Evolutionary conservation across 2,888 invertebrate species (phyloP), one percentile per base, ranked within the genome.

Genomic region (Sipha maydis): DNA sequence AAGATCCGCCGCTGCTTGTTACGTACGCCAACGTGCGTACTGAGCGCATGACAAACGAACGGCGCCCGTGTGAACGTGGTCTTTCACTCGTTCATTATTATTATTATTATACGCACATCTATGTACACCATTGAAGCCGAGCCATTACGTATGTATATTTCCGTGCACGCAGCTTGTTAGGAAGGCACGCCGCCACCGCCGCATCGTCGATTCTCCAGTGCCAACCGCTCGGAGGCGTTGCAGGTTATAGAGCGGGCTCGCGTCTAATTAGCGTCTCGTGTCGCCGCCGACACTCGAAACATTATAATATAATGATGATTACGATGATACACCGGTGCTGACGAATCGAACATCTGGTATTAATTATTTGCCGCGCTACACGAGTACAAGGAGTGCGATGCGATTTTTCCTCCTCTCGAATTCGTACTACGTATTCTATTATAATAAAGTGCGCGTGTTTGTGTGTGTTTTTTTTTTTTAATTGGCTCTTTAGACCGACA

Each of bases 271-370:
- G 88, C 61, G 80, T 80, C 86, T 80, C 86, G 79, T 48, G 75
- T 34, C 83, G 85, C 85, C 85, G 80, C 82, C 78, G 86, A 80
- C 82, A 82, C 88, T 88, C 82, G 88, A 88, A 88, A 82, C 82
- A 48, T 88, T 75, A 67, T 82, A 41, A 88, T 80, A 88, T 80
- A 67, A 88, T 56, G 25, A 71, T 21, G n/a, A 83, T 56, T 61
- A 67, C 28, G 75, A 61, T 31, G 38, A 38, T 73, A 80, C 34
- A 80, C 34, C 34, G 54, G 48, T 28, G 78, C 69, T 48, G 79
- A 80, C 86, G 80, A 86, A 85, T 85, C 80, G 80, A 86, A 75
- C 88, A 82, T 88, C 88, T 88, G 88, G 80, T 82, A 82, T 88
- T 88, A 82, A 88, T 88, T 88, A 85, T 69, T 85, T 48, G 77